Conservation (phyloP, 1,140 invertebrate species). For the Plutomurus gul region DNA sequence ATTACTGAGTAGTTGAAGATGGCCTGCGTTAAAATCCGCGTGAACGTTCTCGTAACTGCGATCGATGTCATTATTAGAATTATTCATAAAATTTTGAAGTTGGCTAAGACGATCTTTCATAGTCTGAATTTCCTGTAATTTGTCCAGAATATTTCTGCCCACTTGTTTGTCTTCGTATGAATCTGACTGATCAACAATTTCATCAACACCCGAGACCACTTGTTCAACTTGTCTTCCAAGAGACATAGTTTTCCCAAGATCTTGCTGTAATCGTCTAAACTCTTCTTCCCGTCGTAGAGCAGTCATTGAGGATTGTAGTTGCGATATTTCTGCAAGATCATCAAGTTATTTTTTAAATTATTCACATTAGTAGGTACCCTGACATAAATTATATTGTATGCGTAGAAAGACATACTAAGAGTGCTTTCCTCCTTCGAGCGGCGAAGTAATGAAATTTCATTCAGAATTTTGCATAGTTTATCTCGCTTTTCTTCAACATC, state of each 20-base stretch:
- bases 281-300: not conserved
- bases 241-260: not conserved
- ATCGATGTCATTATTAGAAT: not conserved
- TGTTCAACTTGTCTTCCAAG: not conserved
- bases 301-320: conserved; percentile 5
- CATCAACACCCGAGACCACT: not conserved
- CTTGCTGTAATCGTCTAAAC: not conserved
- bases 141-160: not conserved
- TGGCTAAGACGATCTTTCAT: not conserved
- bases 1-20: not conserved
- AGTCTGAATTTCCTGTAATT: not conserved
- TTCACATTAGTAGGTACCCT: no score
- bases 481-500: conserved; percentile 11
- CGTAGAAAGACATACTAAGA: not conserved
- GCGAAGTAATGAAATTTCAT: conserved; percentile 31
- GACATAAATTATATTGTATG: no score
- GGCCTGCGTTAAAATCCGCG: not conserved
- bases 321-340: conserved; percentile 30
- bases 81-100: not conserved
- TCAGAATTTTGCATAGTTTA: conserved; percentile 22
- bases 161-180: not conserved
- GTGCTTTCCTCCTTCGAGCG: conserved; percentile 36
- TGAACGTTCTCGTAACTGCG: not conserved
- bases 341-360: no score
- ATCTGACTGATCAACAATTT: not conserved